Evolutionary conservation across 1,140 invertebrate genomes (phyloP).

Genomic region (Portunus trituberculatus): DNA sequence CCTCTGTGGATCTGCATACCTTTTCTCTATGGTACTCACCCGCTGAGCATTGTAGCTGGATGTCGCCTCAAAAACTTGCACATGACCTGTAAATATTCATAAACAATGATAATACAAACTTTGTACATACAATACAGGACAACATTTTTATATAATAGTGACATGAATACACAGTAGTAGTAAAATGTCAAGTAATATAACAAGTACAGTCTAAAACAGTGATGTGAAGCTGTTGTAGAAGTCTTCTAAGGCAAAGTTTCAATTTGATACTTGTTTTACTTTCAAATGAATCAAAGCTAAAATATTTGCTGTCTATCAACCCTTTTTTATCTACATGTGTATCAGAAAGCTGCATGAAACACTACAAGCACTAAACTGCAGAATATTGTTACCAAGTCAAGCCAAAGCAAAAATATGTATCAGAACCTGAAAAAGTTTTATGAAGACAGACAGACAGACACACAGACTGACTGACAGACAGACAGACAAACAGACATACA

Average conservation of each 20-base stretch:
- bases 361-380: no score
- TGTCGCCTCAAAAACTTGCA: slow-evolving; percentile 60
- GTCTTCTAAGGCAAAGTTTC: no score
- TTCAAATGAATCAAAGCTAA: no score
- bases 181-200: background rate
- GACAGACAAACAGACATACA: background rate
- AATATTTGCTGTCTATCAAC: no score
- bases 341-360: no score
- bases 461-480: background rate
- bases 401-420: no score
- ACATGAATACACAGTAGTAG: background rate
- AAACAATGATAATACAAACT: background rate
- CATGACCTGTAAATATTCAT: slow-evolving; percentile 46
- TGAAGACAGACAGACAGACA: background rate
- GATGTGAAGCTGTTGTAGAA: background rate
- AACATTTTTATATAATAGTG: background rate
- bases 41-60: slow-evolving; percentile 57
- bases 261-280: no score
- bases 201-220: background rate
- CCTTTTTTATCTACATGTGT: no score
- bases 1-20: no score
- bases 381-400: no score
- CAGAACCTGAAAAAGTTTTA: no score
- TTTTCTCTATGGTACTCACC: slow-evolving; percentile 25
- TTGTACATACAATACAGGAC: background rate